Evolutionary conservation across 92 coral and sea anemone genomes (phyloP).

Genomic region (Montipora capitata): DNA sequence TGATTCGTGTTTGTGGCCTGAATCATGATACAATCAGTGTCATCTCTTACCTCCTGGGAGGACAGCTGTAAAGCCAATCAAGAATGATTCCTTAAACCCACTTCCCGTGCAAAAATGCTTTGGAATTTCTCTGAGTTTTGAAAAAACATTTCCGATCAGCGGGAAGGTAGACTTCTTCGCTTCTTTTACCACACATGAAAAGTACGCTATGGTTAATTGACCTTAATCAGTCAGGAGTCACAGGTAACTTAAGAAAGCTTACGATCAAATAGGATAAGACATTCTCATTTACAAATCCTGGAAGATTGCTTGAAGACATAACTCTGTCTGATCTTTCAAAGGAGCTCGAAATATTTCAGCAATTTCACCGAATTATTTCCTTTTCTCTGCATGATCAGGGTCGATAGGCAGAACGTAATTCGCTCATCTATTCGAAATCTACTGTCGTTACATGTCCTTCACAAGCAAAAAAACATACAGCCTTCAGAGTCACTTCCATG

Average conservation of each 20-base stretch:
- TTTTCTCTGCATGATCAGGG: not conserved
- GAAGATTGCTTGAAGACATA: conserved; percentile 14
- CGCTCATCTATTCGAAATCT: too few species aligned
- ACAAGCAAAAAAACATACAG: too few species aligned
- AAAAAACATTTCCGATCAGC: conserved; percentile 7
- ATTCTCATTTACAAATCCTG: conserved; percentile 6
- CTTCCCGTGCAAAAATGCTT: conserved; percentile 12
- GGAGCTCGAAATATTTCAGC: conserved; percentile 24
- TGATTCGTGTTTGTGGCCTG: too few species aligned
- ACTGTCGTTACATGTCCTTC: too few species aligned
- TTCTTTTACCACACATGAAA: conserved; percentile 22
- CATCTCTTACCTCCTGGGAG: conserved; percentile 20
- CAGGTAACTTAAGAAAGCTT: not conserved
- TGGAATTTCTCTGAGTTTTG: not conserved
- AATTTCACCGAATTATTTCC: not conserved
- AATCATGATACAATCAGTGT: not conserved
- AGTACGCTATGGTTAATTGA: not conserved
- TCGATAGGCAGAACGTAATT: too few species aligned
- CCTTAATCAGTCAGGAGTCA: too few species aligned
- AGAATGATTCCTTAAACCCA: not conserved
- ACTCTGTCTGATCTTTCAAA: conserved; percentile 40
- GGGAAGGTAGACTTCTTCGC: conserved; percentile 17
- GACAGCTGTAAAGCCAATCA: conserved; percentile 32
- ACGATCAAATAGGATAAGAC: conserved; percentile 19
- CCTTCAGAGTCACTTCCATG: too few species aligned